These are phyloP conservation scores for Rhizomys pruinosus DNA, from an alignment of 2,113 vertebrate species.

Conservation along the genomic window DNA sequence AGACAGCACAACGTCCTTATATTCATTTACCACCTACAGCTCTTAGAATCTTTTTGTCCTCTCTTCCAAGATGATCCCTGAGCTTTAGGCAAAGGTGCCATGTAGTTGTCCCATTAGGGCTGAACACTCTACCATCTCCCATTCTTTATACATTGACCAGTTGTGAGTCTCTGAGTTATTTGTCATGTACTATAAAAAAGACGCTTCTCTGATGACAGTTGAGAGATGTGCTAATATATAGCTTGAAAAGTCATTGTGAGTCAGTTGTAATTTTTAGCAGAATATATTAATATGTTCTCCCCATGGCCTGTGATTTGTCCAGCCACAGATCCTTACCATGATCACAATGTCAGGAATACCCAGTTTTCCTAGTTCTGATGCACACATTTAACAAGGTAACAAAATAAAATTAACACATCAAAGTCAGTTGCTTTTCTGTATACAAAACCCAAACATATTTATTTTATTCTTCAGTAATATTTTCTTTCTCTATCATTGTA, in stretches of 20 bases:
- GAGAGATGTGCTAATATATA: not conserved
- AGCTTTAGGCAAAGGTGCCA: not conserved
- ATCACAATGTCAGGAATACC: too few relatives aligned
- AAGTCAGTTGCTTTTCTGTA: too few relatives aligned
- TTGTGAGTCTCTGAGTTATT: fast-evolving
- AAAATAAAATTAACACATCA: not conserved
- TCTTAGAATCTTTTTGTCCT: not conserved
- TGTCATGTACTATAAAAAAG: not conserved
- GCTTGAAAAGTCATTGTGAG: too few relatives aligned
- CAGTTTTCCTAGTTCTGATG: too few relatives aligned
- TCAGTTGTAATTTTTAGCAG: not conserved
- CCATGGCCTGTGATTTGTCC: not conserved
- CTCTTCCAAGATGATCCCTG: not conserved
- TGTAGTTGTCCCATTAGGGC: too few relatives aligned
- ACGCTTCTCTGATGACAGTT: not conserved
- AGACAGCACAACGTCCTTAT: too few relatives aligned
- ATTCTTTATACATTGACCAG: not conserved
- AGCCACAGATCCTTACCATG: too few relatives aligned
- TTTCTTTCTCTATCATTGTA: too few relatives aligned
- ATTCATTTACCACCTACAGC: too few relatives aligned
- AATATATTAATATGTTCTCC: not conserved
- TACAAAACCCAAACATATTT: too few relatives aligned
- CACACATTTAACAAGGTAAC: not conserved
- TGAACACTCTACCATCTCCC: too few relatives aligned
- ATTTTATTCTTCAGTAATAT: too few relatives aligned